Evolutionary conservation across 2,113 vertebrate species (phyloP).

Genomic region (Chiloscyllium plagiosum): DNA sequence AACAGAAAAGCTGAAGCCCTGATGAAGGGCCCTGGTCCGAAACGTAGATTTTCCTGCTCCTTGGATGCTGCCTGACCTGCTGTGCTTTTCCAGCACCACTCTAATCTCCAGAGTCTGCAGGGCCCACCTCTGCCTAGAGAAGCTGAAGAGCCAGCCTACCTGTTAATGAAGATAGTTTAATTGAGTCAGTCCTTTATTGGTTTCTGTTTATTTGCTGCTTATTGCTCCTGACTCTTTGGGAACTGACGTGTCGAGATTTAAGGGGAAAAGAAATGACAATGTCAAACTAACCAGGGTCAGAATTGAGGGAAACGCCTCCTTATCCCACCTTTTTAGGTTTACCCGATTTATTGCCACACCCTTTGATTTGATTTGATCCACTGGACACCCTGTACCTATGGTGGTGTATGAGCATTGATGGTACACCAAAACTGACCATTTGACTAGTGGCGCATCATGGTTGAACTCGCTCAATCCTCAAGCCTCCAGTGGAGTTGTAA

Average conservation of each 20-base stretch:
- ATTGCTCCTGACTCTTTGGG: background rate
- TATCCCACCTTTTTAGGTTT: background rate
- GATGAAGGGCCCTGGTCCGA: no score
- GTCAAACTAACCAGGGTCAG: background rate
- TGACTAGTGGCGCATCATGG: background rate
- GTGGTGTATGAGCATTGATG: background rate
- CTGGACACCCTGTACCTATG: background rate
- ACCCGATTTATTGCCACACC: background rate
- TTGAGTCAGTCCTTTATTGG: background rate
- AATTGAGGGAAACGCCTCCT: background rate
- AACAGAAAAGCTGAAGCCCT: no score
- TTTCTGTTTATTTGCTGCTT: background rate
- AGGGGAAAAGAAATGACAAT: background rate
- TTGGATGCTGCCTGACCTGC: no score
- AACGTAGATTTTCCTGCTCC: no score
- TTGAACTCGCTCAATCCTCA: background rate
- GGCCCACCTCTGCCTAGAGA: background rate
- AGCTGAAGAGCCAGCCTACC: background rate
- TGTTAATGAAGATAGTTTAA: background rate
- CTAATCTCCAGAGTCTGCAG: no score
- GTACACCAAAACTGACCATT: background rate
- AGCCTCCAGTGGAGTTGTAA: background rate
- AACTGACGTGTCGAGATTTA: background rate
- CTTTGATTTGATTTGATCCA: background rate
- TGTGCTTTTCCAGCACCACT: no score